Evolutionary conservation across 2,888 invertebrate genomes (phyloP).

Genomic region (Lithophane ornitopus): DNA sequence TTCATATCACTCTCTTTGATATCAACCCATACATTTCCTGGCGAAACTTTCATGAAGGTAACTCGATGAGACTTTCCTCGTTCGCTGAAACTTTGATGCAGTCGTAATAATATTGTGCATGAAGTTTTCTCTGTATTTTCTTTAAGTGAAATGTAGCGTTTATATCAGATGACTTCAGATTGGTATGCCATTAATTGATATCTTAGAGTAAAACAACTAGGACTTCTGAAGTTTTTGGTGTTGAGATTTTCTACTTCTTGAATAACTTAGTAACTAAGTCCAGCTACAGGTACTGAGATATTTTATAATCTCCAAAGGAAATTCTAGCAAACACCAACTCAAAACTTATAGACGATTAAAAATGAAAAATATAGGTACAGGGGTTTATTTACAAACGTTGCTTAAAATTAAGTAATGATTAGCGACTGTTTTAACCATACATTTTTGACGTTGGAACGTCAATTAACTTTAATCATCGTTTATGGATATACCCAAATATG

Average conservation of each 20-base stretch:
- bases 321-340: background rate
- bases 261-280: background rate
- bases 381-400: too few relatives aligned
- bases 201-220: background rate
- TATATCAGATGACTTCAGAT: background rate
- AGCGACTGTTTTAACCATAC: too few relatives aligned
- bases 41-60: conserved; percentile 63
- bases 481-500: too few relatives aligned
- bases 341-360: background rate
- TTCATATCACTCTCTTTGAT: conserved; percentile 64
- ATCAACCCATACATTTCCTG: conserved; percentile 65
- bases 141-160: conserved; percentile 1
- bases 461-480: too few relatives aligned
- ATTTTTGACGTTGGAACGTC: too few relatives aligned
- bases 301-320: background rate
- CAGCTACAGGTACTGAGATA: background rate
- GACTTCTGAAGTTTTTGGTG: background rate
- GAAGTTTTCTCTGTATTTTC: conserved; percentile 4
- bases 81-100: conserved; percentile 40
- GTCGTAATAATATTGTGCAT: conserved; percentile 23
- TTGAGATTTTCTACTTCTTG: background rate
- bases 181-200: background rate
- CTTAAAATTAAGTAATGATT: too few relatives aligned
- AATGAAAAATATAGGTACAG: conserved; percentile 17
- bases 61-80: conserved; percentile 11